Percentiles rank a stretch among this genome's conserved stretches.
phyloP scores from a whole-genome alignment of 2,113 vertebrate species.

The Upupa epops region DNA sequence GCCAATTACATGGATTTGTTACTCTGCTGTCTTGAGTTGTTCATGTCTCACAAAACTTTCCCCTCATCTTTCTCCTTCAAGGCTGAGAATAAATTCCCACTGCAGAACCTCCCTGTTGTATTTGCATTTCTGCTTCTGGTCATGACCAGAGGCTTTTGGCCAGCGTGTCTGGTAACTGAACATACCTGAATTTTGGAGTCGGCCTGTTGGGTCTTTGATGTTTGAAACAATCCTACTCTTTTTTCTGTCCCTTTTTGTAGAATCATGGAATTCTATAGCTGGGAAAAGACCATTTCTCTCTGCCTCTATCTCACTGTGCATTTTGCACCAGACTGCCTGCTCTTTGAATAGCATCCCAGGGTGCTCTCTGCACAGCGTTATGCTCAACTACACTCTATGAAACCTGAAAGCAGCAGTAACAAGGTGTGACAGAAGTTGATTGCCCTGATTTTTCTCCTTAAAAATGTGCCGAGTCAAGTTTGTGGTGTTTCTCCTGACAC shows the following conservation, averaged over 20 bases:
- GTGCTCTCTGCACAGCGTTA: neutral
- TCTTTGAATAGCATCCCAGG: neutral
- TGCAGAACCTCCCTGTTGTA: neutral
- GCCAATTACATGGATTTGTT: neutral
- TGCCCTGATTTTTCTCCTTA: conserved; percentile 60
- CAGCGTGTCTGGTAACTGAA: neutral
- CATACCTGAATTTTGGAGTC: neutral
- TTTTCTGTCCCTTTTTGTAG: neutral
- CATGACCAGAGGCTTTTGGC: neutral
- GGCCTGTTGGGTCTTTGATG: neutral
- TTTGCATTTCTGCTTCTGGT: neutral
- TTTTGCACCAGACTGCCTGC: neutral
- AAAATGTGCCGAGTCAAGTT: conserved; percentile 60
- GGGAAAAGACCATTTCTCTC: neutral
- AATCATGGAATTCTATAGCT: too few species aligned
- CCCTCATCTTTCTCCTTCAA: neutral
- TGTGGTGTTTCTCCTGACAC: conserved; percentile 32
- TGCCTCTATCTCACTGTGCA: neutral
- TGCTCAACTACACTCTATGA: neutral
- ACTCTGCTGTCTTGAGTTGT: neutral
- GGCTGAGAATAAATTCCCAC: neutral
- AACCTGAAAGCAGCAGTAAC: conserved; percentile 45
- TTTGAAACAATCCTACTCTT: neutral
- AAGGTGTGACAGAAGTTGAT: conserved; percentile 58
- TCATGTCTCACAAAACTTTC: neutral